Base-by-base conservation (phyloP, 2,113 vertebrate species). In the Brevimyrus niger region DNA sequence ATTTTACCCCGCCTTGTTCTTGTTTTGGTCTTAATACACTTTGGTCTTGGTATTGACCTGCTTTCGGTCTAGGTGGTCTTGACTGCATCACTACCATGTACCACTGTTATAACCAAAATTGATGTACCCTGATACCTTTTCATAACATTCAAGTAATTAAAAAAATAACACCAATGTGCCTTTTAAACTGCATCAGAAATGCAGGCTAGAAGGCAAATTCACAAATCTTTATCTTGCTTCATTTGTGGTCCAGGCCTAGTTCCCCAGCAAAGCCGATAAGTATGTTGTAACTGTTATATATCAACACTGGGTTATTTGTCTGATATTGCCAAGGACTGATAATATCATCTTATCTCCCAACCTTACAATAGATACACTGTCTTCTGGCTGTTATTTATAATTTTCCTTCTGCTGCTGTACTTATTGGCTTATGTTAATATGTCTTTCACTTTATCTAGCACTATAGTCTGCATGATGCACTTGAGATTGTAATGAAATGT, bases 71-170 rank as follows among this genome's bases (percentile, higher is more conserved):
- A 50, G 50, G 50, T 51, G 50, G 50, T 51, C 50, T 51, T 51
- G 50, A 17, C 50, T 51, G 15, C 50, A 17, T 51, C 50, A 51
- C 13, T 51, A 51, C 91, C 93, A 93, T 21, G 51, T 55, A 55
- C 51, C 4, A 53, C 51, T 19, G 17, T 53, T 53, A 53, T 53
- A 19, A 53, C 51, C 51, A 53, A 53, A 17, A 53, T 53, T 53
- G 15, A 53, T 5, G 51, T 55, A 21, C 51, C 1, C 19, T 15
- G 50, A 51, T 51, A 51, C 50, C 15, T 55, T 21, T 55, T 21
- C 51, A 55, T 21, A 55, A 19, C 19, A 17, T 53, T 17, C 51
- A 53, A 19, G 51, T 15, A 53, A 19, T 53, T 53, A 53, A 53
- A 17, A 53, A 53, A 17, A 53, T 19, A 53, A 53, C 5, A 21